Evolutionary conservation across 2,797 vertebrate genomes (phyloP).

Genomic region (Centroberyx gerrardi): DNA sequence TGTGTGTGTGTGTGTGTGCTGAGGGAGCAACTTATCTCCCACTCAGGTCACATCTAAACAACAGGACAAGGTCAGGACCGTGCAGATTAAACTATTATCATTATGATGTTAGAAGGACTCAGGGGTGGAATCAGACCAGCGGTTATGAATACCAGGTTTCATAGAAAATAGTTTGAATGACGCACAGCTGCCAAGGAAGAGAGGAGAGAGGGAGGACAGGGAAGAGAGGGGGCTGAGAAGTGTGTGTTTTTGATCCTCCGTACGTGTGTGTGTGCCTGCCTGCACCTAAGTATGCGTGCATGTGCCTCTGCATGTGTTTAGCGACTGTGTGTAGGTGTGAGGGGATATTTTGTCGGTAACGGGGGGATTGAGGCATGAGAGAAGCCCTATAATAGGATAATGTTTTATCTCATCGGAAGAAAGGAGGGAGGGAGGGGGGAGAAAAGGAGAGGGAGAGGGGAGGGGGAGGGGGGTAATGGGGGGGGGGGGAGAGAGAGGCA

Average conservation of each 20-base stretch:
- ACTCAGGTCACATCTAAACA: slow-evolving; percentile 83
- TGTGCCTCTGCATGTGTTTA: slow-evolving; percentile 62
- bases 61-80: slow-evolving; percentile 76
- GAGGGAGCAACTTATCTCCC: slow-evolving; percentile 72
- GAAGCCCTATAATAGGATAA: slow-evolving; percentile 75
- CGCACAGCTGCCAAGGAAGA: slow-evolving; percentile 77
- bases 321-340: slow-evolving; percentile 78
- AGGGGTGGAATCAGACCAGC: slow-evolving; percentile 77
- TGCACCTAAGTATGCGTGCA: neutral
- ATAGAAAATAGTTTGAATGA: slow-evolving; percentile 75
- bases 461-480: slow-evolving; percentile 43
- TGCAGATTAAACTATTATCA: slow-evolving; percentile 77
- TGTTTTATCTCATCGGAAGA: slow-evolving; percentile 78
- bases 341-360: slow-evolving; percentile 75
- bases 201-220: slow-evolving; percentile 30
- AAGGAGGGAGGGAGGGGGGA: slow-evolving; percentile 32
- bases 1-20: slow-evolving; percentile 15
- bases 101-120: slow-evolving; percentile 79
- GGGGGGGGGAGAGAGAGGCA: slow-evolving; percentile 55
- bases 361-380: slow-evolving; percentile 76
- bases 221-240: slow-evolving; percentile 42
- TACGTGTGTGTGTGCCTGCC: slow-evolving; percentile 18
- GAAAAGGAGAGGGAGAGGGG: slow-evolving; percentile 25
- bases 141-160: slow-evolving; percentile 83
- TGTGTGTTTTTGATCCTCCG: slow-evolving; percentile 45